Base-by-base conservation (phyloP, 2,797 vertebrate genomes). In the Sebastes steindachneri region DNA sequence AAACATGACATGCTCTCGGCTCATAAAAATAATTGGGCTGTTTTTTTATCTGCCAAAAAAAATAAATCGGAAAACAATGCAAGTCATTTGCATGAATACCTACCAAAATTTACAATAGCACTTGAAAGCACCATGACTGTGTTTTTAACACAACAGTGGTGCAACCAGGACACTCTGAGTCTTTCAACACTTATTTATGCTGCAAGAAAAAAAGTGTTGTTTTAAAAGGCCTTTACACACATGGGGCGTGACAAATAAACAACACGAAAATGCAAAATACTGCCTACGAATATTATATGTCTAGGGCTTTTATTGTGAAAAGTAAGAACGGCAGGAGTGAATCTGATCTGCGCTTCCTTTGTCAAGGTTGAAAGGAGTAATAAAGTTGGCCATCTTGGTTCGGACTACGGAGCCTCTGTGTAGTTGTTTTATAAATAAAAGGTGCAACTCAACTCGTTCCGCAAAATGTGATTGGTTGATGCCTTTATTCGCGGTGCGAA, bases 21-120 rank as follows among this genome's bases (percentile, higher is more conserved):
- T 88, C 89, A 71, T 87, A 89, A 83, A 90, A 91, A 91, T 94
- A 94, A 95, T 94, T 94, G 90, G 91, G 75, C 66, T 77, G 57
- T 86, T 91, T 89, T 89, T 51, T 21, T 63, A 11, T 33, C 70
- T 70, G 86, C 85, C 77, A 83, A 75, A 85, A 87, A 80, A 7
- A 17, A 21, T 10, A 33, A 29, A 48, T 15, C 1, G 23, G 45
- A 72, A 62, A 88, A 93, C 81, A 87, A 82, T 67, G 58, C 72
- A 80, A 89, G 90, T 81, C 58, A 87, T 84, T 91, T 90, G 68
- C 77, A 88, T 84, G 57, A 23, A 57, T 65, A 31, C 41, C 25
- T 73, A 60, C 29, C 51, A 71, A 84, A 73, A 71, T 84, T 58
- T 71, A 26, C 48, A 86, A 58, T 19, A 68, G 0, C 58, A 9